Evolutionary conservation across 2,113 vertebrate genomes (phyloP), one percentile per base, ranked within the genome.

Genomic region (Orthonyx spaldingii): DNA sequence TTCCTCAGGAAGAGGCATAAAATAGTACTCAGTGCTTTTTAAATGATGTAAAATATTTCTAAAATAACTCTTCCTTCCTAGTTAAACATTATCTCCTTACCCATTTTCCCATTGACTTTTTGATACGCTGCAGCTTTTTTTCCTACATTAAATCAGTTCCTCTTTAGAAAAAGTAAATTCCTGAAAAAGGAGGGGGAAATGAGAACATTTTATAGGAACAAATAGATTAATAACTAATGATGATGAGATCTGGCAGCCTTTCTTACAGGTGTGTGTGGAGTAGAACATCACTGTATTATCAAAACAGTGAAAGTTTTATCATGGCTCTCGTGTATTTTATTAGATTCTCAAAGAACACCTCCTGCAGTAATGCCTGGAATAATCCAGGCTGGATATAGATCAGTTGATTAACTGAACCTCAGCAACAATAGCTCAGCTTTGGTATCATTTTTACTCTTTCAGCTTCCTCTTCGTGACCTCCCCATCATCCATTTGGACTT

Each of bases 11-110:
- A 91, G 82, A 90, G 82, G 75, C 87, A 91, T 96, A 93, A 96
- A 90, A 90, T 84, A 90, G 88, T 93, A 52, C 76, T 94, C 83
- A 75, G 92, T 82, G 91, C 82, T 93, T 95, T 93, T 94, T 91
- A 90, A 96, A 83, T 55, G 19, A 18, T 89, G 17, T 75, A 66
- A 95, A 95, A 80, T 96, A 91, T 70, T 93, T 92, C 93, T 86
- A 71, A 94, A 93, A 77, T 94, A 93, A 90, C 85, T 94, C 81
- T 83, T 72, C 75, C 55, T 50, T 69, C 71, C 33, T 56, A 55
- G 79, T 87, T 94, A 94, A 86, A 84, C 72, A 61, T 89, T 81
- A 95, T 96, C 88, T 92, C 86, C 53, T 80, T 71, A 82, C 44
- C 37, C 3, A 0, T 71, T 92, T 94, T 90, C 64, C 44, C 76